Base-by-base conservation (phyloP, 30 jellyfish, hydroid and myxozoan genomes). In the Aurelia coerulea region DNA sequence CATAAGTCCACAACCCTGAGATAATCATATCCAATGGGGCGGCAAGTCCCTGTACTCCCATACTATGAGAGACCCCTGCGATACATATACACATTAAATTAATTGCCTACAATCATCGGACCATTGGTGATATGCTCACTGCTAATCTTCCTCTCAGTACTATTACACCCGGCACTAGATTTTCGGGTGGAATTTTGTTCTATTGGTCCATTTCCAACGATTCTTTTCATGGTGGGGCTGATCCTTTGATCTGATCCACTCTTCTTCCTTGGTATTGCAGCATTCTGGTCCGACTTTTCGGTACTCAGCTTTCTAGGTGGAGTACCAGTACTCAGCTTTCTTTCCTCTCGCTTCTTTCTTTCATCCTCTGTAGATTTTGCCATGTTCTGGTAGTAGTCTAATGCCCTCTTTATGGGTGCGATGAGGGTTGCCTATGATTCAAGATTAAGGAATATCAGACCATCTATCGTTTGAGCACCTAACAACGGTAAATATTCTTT, bases 361-460 rank as follows among this genome's bases (percentile, higher is more conserved):
- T 95, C 99, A 37, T 85, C 96, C 17, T 95, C 99, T 64, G 87
- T 81, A n/a, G 86, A 67, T 29, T 80, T 97, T 9, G 98, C 97
- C 97, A 95, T 81, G 73, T 90, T 96, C 53, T 83, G 97, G 80
- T 95, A 95, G 64, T 95, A 95, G 10, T 86, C 94, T 89, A 95
- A 81, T 4, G 99, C 99, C n/a, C 53, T 54, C 15, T 78, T 74
- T 60, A 95, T 88, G 5, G 98, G 98, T 51, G 82, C 76, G 14
- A 95, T 81, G 67, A 95, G 64, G 33, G 83, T 59, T 32, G 77
- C 90, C 99, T 95, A 9, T 9, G 56, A 39, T 4, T 68, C 46
- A 62, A 87, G 4, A 65, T 18, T 11, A 2, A 80, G 17, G 4
- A 60, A 53, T 6, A 46, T 7, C 56, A 46, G 11, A 46, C 56